A percentile compares a stretch with the other conserved stretches of the same genome.
These are phyloP conservation scores for Taenaris catops DNA, from an alignment of 2,888 invertebrate species.

Conservation along the genomic window DNA sequence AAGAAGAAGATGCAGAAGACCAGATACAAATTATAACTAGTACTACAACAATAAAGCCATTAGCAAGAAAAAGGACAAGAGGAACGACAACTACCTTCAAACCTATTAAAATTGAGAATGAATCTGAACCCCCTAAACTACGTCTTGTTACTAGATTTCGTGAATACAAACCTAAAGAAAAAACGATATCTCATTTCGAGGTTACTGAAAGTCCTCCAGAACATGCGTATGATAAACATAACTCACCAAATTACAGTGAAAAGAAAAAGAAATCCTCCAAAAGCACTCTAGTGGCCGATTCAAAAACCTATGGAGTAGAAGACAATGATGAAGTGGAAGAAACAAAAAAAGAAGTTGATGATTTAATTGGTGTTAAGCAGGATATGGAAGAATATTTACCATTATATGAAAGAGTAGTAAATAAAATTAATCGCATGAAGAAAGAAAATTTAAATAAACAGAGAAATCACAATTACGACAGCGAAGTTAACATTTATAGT, in stretches of 20 bases:
- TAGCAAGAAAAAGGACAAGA: slow-evolving; percentile 34
- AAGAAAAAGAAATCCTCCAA: slow-evolving; percentile 61
- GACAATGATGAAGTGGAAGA: slow-evolving; percentile 50
- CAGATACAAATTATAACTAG: slow-evolving; percentile 24
- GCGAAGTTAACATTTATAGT: slow-evolving; percentile 25
- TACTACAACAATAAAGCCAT: slow-evolving; percentile 37
- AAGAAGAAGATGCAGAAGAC: slow-evolving; percentile 34
- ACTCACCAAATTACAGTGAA: slow-evolving; percentile 51
- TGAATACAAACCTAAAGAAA: slow-evolving; percentile 33
- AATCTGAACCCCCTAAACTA: slow-evolving; percentile 33
- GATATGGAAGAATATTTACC: slow-evolving; percentile 61
- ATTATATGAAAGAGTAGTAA: slow-evolving; percentile 51
- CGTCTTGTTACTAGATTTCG: slow-evolving; percentile 53
- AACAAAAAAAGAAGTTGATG: slow-evolving; percentile 57
- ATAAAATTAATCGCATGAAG: slow-evolving; percentile 23
- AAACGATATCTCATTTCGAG: slow-evolving; percentile 14
- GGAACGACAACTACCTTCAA: slow-evolving; percentile 30
- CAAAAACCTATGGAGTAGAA: slow-evolving; percentile 57
- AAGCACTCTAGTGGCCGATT: slow-evolving; percentile 67
- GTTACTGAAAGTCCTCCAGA: slow-evolving; percentile 11
- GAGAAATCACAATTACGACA: slow-evolving; percentile 25
- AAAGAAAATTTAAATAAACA: slow-evolving; percentile 16
- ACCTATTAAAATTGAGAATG: slow-evolving; percentile 25
- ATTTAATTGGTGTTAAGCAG: slow-evolving; percentile 54
- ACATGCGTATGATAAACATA: slow-evolving; percentile 9